phyloP scores from a whole-genome alignment of 2,888 invertebrate species.

The Yponomeuta plumbellus region DNA sequence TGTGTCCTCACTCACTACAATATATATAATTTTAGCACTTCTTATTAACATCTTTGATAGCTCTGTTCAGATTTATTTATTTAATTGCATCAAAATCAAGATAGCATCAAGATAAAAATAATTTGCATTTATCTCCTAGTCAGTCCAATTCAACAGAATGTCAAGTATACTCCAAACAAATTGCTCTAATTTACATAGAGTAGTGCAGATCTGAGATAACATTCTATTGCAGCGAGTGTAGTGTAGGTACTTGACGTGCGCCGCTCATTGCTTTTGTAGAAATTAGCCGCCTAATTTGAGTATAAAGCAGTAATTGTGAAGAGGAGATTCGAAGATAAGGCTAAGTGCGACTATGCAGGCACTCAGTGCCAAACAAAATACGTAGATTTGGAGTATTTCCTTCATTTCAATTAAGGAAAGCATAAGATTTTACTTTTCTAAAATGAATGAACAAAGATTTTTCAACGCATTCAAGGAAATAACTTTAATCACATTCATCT shows the following conservation, averaged over 20 bases:
- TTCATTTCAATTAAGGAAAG: too few relatives aligned
- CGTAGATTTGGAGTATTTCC: too few relatives aligned
- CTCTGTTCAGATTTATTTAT: not conserved
- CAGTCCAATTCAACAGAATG: not conserved
- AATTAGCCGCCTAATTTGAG: conserved; percentile 62
- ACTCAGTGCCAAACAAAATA: too few relatives aligned
- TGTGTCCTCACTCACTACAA: not conserved
- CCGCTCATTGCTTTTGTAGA: conserved; percentile 40
- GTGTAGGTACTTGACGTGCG: conserved; percentile 54
- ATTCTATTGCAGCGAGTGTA: conserved; percentile 47
- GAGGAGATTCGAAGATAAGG: conserved; percentile 9
- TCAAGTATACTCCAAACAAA: conserved; percentile 17
- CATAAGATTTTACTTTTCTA: too few relatives aligned
- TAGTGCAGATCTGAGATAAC: conserved; percentile 44
- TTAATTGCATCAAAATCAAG: not conserved
- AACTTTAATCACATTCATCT: too few relatives aligned
- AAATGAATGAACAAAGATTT: too few relatives aligned
- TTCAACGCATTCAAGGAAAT: too few relatives aligned
- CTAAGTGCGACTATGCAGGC: not conserved
- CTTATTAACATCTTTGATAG: too few relatives aligned
- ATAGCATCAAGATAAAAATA: too few relatives aligned
- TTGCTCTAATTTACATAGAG: conserved; percentile 25
- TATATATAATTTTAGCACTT: too few relatives aligned
- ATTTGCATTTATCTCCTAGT: too few relatives aligned
- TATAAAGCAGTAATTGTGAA: conserved; percentile 2